A percentile compares a stretch with the other conserved stretches of the same genome.
phyloP scores from a whole-genome alignment of 2,888 invertebrate genomes.

The Caenorhabditis sp. region DNA sequence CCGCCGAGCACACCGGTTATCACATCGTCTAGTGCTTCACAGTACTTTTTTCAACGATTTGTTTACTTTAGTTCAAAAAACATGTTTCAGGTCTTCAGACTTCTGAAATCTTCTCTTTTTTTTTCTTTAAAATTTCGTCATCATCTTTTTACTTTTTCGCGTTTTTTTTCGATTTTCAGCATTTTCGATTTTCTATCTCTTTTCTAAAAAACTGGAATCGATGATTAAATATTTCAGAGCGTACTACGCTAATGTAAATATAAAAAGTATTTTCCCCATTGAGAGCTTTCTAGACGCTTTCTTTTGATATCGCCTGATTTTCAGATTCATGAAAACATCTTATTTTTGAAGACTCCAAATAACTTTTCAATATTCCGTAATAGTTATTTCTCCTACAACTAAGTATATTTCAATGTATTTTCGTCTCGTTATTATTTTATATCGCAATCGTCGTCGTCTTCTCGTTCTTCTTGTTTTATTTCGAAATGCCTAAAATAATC shows the following conservation, averaged over 20 bases:
- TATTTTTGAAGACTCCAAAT: no score
- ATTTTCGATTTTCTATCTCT: not conserved
- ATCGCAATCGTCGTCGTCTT: not conserved
- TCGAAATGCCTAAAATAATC: not conserved
- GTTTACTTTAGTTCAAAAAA: conserved; percentile 1
- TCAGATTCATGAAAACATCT: no score
- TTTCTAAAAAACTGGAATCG: no score
- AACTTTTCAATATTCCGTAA: no score
- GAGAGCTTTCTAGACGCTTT: no score
- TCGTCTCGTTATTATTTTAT: not conserved
- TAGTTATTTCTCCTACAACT: no score
- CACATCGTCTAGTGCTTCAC: conserved; percentile 29
- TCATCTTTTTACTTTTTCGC: not conserved
- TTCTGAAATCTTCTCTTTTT: conserved; percentile 3
- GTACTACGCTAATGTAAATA: no score
- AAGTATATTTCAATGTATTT: not conserved
- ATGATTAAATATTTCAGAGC: no score
- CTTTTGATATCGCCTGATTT: no score
- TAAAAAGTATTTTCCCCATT: no score
- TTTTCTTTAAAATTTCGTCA: not conserved
- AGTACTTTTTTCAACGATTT: conserved; percentile 29
- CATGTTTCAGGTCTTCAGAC: conserved; percentile 4
- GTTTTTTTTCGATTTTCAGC: not conserved
- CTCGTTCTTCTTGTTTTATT: not conserved
- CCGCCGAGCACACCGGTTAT: conserved; percentile 18